Evolutionary conservation across 2,888 invertebrate genomes (phyloP).

Genomic region (Ornithoptera alexandrae): DNA sequence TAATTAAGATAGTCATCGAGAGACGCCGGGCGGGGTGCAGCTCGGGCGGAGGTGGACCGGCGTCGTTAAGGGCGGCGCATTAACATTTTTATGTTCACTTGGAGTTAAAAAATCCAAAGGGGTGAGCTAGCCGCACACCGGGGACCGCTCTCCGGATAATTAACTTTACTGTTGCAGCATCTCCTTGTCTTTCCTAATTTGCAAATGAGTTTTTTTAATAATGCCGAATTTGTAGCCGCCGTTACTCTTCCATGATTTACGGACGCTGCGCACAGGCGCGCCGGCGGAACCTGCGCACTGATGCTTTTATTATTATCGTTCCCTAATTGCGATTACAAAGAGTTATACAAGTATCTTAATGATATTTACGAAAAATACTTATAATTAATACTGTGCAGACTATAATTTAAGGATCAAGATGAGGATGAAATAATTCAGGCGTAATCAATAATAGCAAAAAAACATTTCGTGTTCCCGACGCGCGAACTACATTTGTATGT

Average conservation of each 20-base stretch:
- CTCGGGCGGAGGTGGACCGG: conserved; percentile 4
- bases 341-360: background rate
- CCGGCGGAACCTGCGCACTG: background rate
- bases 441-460: no score
- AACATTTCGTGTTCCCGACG: no score
- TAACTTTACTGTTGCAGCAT: conserved; percentile 76
- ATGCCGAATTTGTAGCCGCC: conserved; percentile 70
- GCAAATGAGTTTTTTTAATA: conserved; percentile 80
- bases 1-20: background rate
- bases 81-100: conserved; percentile 63
- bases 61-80: conserved; percentile 40
- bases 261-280: conserved; percentile 24
- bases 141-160: conserved; percentile 65
- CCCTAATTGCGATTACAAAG: background rate
- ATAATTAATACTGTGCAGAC: no score
- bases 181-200: conserved; percentile 77
- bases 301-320: background rate
- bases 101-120: conserved; percentile 50
- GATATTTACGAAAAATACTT: background rate
- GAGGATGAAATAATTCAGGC: background rate
- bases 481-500: no score
- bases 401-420: background rate
- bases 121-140: conserved; percentile 48
- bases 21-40: background rate
- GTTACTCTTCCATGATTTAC: conserved; percentile 74